Percentiles rank a stretch among this genome's conserved stretches.
These are phyloP conservation scores for Malurus leucopterus DNA, from an alignment of 2,797 vertebrate genomes.

Conservation along the genomic window DNA sequence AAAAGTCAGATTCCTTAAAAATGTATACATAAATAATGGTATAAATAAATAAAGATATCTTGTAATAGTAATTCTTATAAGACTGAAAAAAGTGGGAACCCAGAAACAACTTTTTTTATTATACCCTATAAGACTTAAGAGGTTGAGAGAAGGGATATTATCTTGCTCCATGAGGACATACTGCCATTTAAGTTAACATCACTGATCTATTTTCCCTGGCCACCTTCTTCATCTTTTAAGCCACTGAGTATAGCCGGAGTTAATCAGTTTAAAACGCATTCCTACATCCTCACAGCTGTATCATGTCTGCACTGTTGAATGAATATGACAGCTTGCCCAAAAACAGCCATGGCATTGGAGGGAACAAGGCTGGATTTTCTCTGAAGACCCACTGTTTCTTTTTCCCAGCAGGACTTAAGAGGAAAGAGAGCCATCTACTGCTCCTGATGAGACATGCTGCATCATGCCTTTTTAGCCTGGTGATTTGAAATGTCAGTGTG, in stretches of 20 bases:
- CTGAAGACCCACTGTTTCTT: neutral
- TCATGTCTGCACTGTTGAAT: neutral
- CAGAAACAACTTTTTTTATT: neutral
- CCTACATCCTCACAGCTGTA: neutral
- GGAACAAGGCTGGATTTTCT: neutral
- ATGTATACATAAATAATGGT: neutral
- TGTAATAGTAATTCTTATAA: neutral
- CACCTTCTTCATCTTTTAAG: neutral
- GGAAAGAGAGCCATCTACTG: constrained; percentile 40
- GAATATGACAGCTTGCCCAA: neutral
- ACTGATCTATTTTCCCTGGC: neutral
- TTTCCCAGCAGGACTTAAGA: neutral
- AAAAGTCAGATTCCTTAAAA: neutral
- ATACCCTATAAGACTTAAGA: neutral
- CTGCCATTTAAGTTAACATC: neutral
- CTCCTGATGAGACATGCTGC: neutral
- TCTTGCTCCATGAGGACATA: neutral
- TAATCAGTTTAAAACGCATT: neutral
- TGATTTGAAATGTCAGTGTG: neutral
- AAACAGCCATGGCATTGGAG: neutral
- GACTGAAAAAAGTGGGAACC: neutral
- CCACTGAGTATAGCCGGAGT: neutral
- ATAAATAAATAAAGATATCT: neutral
- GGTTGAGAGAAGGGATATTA: neutral
- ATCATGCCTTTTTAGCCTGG: neutral